Conservation (phyloP, 2,113 vertebrate species). For the zebrafish (Danio rerio) region GRCz12tu NC_133199.1:39071501-39072000, state of each 20-base stretch:
- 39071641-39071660: background rate
- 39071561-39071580: background rate
- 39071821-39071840: too few relatives aligned
- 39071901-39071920: too few relatives aligned
- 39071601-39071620: background rate
- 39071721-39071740: background rate
- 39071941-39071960: too few relatives aligned
- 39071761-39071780: background rate
- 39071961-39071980: too few relatives aligned
- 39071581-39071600: background rate
- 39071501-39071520: conserved; percentile 13
- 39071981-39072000: too few relatives aligned
- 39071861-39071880: too few relatives aligned
- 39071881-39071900: too few relatives aligned
- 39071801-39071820: too few relatives aligned
- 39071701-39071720: background rate
- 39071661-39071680: background rate
- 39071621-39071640: background rate
- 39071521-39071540: background rate
- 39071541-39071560: conserved; percentile 13
- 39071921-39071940: too few relatives aligned
- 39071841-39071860: too few relatives aligned
- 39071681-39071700: background rate
- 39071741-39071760: background rate
- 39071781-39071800: too few relatives aligned